Percentiles rank a stretch among this genome's conserved stretches.
phyloP scores from a whole-genome alignment of 2,888 invertebrate species.

The Adineta ricciae region DNA sequence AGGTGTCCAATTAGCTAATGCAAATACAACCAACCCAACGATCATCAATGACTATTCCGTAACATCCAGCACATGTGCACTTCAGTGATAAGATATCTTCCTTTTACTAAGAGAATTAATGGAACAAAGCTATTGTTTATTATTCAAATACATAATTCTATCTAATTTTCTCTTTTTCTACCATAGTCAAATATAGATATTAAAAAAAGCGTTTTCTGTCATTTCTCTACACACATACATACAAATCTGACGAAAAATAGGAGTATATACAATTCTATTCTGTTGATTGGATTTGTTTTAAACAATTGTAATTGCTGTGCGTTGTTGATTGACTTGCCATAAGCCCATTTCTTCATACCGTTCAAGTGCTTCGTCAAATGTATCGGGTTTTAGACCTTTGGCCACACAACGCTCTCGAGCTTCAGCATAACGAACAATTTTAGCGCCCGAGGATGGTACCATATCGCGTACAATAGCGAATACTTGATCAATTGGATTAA shows the following conservation, averaged over 20 bases:
- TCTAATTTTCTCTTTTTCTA: not conserved
- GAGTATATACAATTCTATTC: not conserved
- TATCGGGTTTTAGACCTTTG: conserved; percentile 32
- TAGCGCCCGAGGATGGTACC: conserved; percentile 15
- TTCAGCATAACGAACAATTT: conserved; percentile 28
- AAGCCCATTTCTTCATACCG: conserved; percentile 30
- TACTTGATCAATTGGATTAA: conserved; percentile 27
- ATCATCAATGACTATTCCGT: not conserved
- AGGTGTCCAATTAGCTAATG: not conserved
- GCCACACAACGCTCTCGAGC: conserved; percentile 29
- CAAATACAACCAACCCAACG: not conserved
- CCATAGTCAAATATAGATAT: not conserved
- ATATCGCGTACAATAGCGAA: conserved; percentile 32
- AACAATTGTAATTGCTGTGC: conserved; percentile 30
- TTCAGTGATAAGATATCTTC: not conserved
- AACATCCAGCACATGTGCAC: not conserved
- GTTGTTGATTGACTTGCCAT: conserved; percentile 25
- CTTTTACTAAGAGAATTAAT: no score
- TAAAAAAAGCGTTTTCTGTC: not conserved
- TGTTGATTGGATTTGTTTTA: not conserved
- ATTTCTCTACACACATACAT: not conserved
- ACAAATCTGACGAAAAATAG: not conserved
- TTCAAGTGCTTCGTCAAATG: conserved; percentile 24
- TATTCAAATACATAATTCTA: not conserved
- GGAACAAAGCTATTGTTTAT: not conserved